Evolutionary conservation across 2,797 vertebrate genomes (phyloP).

Genomic region (Scyliorhinus canicula): DNA sequence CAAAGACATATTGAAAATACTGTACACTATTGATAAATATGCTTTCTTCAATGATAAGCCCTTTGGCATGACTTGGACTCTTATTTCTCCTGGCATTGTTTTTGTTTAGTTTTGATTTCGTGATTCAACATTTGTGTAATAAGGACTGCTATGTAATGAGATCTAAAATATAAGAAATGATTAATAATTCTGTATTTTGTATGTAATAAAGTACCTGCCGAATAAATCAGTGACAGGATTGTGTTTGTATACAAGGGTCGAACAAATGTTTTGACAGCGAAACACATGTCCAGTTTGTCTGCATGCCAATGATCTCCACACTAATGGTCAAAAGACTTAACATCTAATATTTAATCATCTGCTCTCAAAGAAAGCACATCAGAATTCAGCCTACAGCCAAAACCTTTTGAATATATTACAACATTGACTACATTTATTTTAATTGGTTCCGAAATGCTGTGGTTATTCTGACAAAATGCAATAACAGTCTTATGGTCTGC

Average conservation of each 20-base stretch:
- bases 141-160: not conserved
- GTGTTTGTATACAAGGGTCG: not conserved
- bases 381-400: not conserved
- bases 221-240: not conserved
- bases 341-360: not conserved
- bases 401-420: not conserved
- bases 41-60: not conserved
- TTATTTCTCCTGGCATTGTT: not conserved
- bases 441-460: not conserved
- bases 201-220: conserved; percentile 11
- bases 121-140: conserved; percentile 7
- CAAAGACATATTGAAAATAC: conserved; percentile 3
- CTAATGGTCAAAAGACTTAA: not conserved
- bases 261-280: not conserved
- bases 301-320: not conserved
- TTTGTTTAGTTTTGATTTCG: not conserved
- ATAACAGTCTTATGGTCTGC: not conserved
- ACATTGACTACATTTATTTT: not conserved
- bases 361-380: not conserved
- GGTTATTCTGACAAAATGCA: not conserved
- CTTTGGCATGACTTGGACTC: not conserved
- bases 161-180: conserved; percentile 16
- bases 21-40: not conserved
- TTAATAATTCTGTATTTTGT: conserved; percentile 32
- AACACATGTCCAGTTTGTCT: not conserved